Conservation (phyloP, 64 coral and sea anemone genomes). For the Anthopleura sola region DNA sequence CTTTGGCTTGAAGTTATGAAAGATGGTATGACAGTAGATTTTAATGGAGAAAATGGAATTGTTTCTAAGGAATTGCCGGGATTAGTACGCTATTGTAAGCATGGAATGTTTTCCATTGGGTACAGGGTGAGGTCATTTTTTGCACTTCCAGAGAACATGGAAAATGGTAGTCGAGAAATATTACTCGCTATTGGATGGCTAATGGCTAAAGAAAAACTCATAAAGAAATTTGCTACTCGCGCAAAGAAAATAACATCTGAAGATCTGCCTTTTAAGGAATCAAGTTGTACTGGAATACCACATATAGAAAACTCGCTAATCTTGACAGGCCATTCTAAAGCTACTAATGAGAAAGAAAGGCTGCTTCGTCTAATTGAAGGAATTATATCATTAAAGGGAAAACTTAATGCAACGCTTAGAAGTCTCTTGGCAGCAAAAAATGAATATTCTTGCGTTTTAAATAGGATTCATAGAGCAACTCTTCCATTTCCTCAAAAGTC, state of each 20-base stretch:
- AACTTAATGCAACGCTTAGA: slow-evolving; percentile 25
- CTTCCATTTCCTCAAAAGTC: not conserved
- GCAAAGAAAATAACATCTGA: slow-evolving; percentile 33
- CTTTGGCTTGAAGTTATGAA: not conserved
- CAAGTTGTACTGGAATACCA: not conserved
- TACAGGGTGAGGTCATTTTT: slow-evolving; percentile 63
- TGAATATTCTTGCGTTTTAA: slow-evolving; percentile 39
- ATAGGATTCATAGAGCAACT: slow-evolving; percentile 59
- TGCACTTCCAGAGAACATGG: slow-evolving; percentile 62
- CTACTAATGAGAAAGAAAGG: not conserved
- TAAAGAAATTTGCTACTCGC: slow-evolving; percentile 33
- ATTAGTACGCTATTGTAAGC: slow-evolving; percentile 49
- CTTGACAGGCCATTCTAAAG: not conserved
- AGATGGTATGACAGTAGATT: not conserved
- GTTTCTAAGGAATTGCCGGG: not conserved
- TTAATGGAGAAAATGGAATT: not conserved
- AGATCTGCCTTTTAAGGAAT: slow-evolving; percentile 26
- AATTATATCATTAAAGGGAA: slow-evolving; percentile 11
- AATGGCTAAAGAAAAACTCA: slow-evolving; percentile 68
- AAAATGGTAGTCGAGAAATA: slow-evolving; percentile 71
- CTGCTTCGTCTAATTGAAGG: not conserved
- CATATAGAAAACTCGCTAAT: not conserved
- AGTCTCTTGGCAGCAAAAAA: slow-evolving; percentile 42
- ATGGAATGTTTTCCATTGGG: slow-evolving; percentile 73
- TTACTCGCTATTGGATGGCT: slow-evolving; percentile 87